Base-by-base conservation (phyloP, 2,797 vertebrate species). In the Brotula barbata region DNA sequence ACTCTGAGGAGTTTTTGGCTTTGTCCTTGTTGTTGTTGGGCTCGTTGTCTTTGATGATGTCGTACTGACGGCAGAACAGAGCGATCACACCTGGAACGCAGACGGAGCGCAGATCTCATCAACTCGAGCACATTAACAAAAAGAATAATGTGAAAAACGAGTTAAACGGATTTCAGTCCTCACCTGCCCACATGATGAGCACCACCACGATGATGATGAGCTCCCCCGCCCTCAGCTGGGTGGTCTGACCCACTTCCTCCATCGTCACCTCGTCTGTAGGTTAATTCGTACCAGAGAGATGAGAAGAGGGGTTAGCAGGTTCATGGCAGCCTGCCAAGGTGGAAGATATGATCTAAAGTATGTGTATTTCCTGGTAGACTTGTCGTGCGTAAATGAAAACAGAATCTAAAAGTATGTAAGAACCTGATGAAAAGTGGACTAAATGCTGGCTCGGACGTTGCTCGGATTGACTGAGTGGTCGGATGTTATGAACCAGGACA, bases 1-100 rank as follows among this genome's bases (percentile, higher is more conserved):
- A 96, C 89, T 98, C 96, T 0, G 96, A 98, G 1, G 94, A 91
- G 75, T 87, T 98, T 92, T 98, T 98, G 88, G 92, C 92, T 94
- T 98, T 98, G 83, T 98, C 96, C 92, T 97, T 98, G 89, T 95
- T 98, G 87, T 94, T 98, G 80, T 94, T 97, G 15, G 96, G 95
- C 73, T 98, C 96, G 0, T 98, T 98, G 75, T 98, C 96, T 91
- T 98, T 98, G 89, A 98, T 97, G 77, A 98, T 98, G 39, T 98
- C 96, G 49, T 98, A 98, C 88, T 98, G 96, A 45, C 96, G 94
- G 83, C 96, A 98, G 89, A 98, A 98, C 60, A 98, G 93, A 59
- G 94, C 95, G 21, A 98, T 98, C 85, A 98, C 96, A 70, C 96
- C 96, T 98, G 71, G 11, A n/a, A 15, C 51, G 52, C 39, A 59